Evolutionary conservation across 2,113 vertebrate genomes (phyloP).

Genomic region (Hiodon alosoides): DNA sequence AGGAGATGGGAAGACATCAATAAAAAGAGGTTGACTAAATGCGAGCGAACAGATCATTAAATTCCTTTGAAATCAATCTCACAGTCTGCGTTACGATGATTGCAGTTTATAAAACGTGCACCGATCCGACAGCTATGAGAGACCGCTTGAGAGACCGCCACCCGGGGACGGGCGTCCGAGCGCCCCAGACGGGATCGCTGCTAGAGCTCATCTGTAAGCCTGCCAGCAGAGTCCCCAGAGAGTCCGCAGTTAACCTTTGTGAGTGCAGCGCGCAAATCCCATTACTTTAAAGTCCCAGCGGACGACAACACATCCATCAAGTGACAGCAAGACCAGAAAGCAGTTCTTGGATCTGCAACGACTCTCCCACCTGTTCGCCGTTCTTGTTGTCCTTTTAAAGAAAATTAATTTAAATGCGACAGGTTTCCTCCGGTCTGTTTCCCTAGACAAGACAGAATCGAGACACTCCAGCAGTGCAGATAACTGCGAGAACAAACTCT

Average conservation of each 20-base stretch:
- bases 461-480: background rate
- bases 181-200: too few relatives aligned
- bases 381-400: background rate
- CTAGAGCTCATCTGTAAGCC: too few relatives aligned
- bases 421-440: background rate
- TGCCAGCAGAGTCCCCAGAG: background rate
- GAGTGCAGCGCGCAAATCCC: slow-evolving; percentile 22
- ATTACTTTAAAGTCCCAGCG: slow-evolving; percentile 39
- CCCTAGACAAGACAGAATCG: background rate
- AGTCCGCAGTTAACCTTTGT: slow-evolving; percentile 58
- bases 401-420: background rate
- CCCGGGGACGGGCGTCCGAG: too few relatives aligned
- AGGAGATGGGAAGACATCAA: background rate
- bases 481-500: background rate
- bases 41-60: slow-evolving; percentile 2
- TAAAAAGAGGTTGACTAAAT: slow-evolving; percentile 15
- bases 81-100: slow-evolving; percentile 1
- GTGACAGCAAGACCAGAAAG: background rate
- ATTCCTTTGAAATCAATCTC: slow-evolving; percentile 16
- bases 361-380: background rate
- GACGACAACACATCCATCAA: too few relatives aligned
- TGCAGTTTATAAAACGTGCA: slow-evolving; percentile 17
- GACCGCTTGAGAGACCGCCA: too few relatives aligned
- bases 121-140: slow-evolving; percentile 9
- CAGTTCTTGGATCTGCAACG: background rate